A percentile compares a stretch with the other conserved stretches of the same genome.
Conservation (phyloP, 1,140 invertebrate genomes). For the Stratiolaelaps scimitus region DNA sequence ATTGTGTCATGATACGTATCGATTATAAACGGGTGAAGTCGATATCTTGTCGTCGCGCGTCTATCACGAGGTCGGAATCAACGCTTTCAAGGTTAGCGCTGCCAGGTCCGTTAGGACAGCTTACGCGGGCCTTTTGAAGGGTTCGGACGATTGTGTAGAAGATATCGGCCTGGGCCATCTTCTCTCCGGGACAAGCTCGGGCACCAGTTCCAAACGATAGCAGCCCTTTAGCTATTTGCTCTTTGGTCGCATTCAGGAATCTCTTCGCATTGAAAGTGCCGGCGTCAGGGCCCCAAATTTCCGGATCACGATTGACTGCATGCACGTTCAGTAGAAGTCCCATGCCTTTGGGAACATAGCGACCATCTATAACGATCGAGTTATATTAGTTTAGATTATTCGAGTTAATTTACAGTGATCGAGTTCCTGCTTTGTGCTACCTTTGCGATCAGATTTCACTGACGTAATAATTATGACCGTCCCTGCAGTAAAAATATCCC, state of each 20-base stretch:
- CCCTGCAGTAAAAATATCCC: too few species aligned
- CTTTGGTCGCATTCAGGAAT: not conserved
- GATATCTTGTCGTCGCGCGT: not conserved
- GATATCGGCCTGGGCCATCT: too few species aligned
- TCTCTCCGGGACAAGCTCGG: slow-evolving; percentile 1
- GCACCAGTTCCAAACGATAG: not conserved
- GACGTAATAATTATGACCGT: too few species aligned
- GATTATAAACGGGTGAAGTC: too few species aligned
- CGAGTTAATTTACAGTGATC: too few species aligned
- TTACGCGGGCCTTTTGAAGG: not conserved
- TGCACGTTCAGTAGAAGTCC: not conserved
- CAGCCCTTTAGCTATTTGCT: not conserved
- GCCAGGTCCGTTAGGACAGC: not conserved
- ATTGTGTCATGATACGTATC: too few species aligned
- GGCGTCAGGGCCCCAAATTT: slow-evolving; percentile 2
- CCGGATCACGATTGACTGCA: too few species aligned
- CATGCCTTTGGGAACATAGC: not conserved
- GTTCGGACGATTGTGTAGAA: slow-evolving; percentile 6
- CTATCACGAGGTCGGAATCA: slow-evolving; percentile 12
- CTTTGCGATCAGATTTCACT: too few species aligned
- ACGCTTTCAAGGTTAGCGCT: slow-evolving; percentile 2
- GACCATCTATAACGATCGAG: too few species aligned
- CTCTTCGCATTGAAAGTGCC: not conserved
- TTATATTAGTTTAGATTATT: too few species aligned
- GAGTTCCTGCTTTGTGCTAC: too few species aligned